A percentile compares a stretch with the other conserved stretches of the same genome.
Conservation (phyloP, 2,888 invertebrate genomes). For the Camponotus fellah region DNA sequence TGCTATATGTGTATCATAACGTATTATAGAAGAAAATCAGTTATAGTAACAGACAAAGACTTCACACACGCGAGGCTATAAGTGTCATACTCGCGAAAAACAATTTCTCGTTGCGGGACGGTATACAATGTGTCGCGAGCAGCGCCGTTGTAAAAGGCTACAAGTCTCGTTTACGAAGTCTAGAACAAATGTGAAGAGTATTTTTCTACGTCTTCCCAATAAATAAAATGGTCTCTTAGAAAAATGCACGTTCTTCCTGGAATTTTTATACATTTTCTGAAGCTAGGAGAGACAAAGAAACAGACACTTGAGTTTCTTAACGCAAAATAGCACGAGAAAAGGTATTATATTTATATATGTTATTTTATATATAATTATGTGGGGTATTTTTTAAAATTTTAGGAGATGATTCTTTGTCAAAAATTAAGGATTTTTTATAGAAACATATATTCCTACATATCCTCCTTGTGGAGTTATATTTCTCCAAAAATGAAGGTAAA, state of each 20-base stretch:
- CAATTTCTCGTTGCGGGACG: conserved; percentile 41
- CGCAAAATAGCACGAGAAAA: neutral
- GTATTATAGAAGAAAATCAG: conserved; percentile 29
- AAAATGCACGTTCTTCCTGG: neutral
- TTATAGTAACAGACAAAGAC: conserved; percentile 14
- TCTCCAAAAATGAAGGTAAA: too few relatives aligned
- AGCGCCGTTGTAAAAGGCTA: conserved; percentile 27
- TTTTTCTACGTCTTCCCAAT: conserved; percentile 15
- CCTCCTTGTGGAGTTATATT: too few relatives aligned
- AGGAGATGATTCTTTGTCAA: too few relatives aligned
- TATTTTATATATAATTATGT: too few relatives aligned
- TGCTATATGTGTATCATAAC: neutral
- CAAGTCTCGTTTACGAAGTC: conserved; percentile 38
- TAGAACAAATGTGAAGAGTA: conserved; percentile 31
- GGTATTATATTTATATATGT: neutral
- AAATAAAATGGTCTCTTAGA: conserved; percentile 20
- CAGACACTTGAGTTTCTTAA: neutral
- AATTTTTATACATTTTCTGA: neutral
- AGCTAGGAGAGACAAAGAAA: neutral
- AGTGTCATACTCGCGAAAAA: conserved; percentile 33
- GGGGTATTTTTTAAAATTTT: too few relatives aligned
- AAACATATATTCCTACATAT: too few relatives aligned
- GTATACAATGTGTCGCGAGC: conserved; percentile 32
- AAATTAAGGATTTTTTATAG: too few relatives aligned
- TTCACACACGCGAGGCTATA: neutral